Evolutionary conservation across 2,888 invertebrate species (phyloP).

Genomic region (Temnothorax unifasciatus): DNA sequence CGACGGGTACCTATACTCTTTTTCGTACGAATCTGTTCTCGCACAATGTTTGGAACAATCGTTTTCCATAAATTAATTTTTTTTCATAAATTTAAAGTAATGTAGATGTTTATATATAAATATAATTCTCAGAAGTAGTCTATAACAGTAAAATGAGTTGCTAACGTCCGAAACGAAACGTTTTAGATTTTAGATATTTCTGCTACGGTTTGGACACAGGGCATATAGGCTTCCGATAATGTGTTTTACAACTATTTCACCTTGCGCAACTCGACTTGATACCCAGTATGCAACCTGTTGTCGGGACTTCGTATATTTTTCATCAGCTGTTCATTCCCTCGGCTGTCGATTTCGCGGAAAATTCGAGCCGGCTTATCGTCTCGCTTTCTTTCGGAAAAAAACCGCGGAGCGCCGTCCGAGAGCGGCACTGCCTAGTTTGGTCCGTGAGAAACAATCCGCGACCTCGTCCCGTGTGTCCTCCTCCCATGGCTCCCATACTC

Average conservation of each 20-base stretch:
- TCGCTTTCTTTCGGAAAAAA: constrained; percentile 15
- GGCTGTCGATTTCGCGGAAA: constrained; percentile 34
- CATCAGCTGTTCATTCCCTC: not conserved
- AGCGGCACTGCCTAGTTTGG: constrained; percentile 76
- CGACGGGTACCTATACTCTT: not conserved
- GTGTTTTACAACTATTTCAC: not conserved
- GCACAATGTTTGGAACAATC: not conserved
- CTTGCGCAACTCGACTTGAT: not conserved
- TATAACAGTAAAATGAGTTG: not conserved
- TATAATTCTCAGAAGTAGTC: not conserved
- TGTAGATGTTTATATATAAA: not conserved
- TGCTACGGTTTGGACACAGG: too few relatives aligned
- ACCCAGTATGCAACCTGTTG: not conserved
- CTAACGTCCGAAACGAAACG: not conserved
- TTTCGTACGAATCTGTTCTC: not conserved
- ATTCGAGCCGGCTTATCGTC: not conserved
- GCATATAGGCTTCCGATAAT: too few relatives aligned
- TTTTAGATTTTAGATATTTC: not conserved
- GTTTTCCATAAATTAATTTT: not conserved
- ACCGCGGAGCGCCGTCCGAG: constrained; percentile 6
- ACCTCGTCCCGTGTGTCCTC: constrained; percentile 39
- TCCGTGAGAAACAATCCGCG: constrained; percentile 79
- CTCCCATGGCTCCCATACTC: constrained; percentile 28
- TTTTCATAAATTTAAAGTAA: not conserved
- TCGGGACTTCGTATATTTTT: constrained; percentile 1